Evolutionary conservation across 2,888 invertebrate genomes (phyloP).

Genomic region (Allacma fusca): DNA sequence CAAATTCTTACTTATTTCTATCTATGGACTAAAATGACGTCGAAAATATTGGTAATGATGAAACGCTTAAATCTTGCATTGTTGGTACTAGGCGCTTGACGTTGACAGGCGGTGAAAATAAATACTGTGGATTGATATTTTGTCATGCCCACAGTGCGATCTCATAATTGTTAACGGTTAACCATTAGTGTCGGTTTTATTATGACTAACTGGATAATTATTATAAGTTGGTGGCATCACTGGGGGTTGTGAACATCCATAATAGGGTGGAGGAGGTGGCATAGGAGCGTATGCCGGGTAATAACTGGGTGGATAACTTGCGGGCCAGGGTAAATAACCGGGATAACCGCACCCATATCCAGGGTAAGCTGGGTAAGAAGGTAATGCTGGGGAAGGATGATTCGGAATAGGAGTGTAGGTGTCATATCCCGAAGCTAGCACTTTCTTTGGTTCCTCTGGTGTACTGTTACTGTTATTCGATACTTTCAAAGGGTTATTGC

Average conservation of each 20-base stretch:
- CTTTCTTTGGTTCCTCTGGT: neutral
- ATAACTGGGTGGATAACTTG: slow-evolving; percentile 23
- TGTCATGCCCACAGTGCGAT: too few relatives aligned
- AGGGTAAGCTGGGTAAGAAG: neutral
- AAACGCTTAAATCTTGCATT: too few relatives aligned
- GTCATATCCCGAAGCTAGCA: slow-evolving; percentile 31
- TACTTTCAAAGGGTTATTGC: slow-evolving; percentile 36
- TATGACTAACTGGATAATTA: slow-evolving; percentile 7
- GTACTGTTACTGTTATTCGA: neutral
- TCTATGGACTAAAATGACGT: too few relatives aligned
- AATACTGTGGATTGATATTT: too few relatives aligned
- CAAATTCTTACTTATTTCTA: too few relatives aligned
- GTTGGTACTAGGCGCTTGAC: too few relatives aligned
- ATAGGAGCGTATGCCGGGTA: slow-evolving; percentile 40
- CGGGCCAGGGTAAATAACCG: slow-evolving; percentile 12
- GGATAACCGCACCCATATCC: slow-evolving; percentile 9
- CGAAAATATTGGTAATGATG: too few relatives aligned
- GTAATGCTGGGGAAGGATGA: neutral
- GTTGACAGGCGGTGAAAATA: too few relatives aligned
- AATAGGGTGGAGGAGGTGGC: slow-evolving; percentile 44
- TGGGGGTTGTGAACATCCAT: slow-evolving; percentile 20
- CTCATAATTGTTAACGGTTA: too few relatives aligned
- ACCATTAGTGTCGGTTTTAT: neutral
- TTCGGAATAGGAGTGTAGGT: slow-evolving; percentile 22
- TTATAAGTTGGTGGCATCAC: slow-evolving; percentile 16